phyloP scores from a whole-genome alignment of 1,140 invertebrate genomes.

The Macrosteles quadrilineatus region DNA sequence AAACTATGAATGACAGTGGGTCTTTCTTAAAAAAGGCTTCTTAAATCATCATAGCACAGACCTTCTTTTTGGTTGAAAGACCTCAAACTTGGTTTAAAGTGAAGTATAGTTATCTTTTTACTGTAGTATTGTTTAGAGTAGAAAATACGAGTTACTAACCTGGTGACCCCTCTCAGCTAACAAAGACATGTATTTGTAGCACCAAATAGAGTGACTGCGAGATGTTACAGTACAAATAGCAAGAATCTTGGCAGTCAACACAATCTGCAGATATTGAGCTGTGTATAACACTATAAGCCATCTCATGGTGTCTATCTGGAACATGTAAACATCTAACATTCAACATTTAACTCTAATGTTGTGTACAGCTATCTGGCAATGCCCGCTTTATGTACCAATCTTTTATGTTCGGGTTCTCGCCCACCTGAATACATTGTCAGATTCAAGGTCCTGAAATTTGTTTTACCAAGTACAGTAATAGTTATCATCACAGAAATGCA shows the following conservation, averaged over 20 bases:
- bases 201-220: neutral
- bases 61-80: neutral
- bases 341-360: too few relatives aligned
- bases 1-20: neutral
- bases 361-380: too few relatives aligned
- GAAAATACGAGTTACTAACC: neutral
- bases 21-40: neutral
- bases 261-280: neutral
- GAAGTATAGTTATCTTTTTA: neutral
- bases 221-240: neutral
- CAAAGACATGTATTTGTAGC: neutral
- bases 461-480: too few relatives aligned
- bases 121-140: neutral
- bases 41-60: neutral
- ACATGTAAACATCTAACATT: too few relatives aligned
- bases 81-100: neutral
- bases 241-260: neutral
- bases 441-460: too few relatives aligned
- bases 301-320: too few relatives aligned
- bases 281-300: too few relatives aligned
- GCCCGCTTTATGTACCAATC: too few relatives aligned
- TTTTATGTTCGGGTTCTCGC: too few relatives aligned
- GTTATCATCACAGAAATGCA: too few relatives aligned
- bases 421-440: too few relatives aligned
- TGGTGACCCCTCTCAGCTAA: neutral